Evolutionary conservation across 2,888 invertebrate species (phyloP).

Genomic region (Xestia rhomboidea): DNA sequence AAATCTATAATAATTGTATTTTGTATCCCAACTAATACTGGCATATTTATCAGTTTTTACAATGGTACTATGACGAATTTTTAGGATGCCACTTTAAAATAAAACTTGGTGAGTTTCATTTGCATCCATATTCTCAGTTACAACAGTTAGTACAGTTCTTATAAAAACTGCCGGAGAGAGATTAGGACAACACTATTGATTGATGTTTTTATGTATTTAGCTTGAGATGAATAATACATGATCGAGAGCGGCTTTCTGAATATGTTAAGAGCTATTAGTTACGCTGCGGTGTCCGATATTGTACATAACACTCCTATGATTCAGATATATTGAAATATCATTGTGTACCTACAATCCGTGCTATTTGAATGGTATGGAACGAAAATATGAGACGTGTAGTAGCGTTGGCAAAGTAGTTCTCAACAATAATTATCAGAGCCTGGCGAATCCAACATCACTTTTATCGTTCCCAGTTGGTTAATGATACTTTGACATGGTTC

Average conservation of each 20-base stretch:
- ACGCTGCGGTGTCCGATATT: constrained; percentile 22
- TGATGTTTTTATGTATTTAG: constrained; percentile 46
- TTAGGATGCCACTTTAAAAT: not conserved
- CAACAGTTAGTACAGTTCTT: not conserved
- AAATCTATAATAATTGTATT: not conserved
- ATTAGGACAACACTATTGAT: constrained; percentile 35
- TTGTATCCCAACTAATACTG: not conserved
- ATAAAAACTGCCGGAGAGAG: not conserved
- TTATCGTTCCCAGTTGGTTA: not conserved
- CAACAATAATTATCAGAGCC: not conserved
- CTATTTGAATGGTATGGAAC: too few relatives aligned
- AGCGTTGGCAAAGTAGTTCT: not conserved
- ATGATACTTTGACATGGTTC: not conserved
- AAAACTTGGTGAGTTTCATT: too few relatives aligned
- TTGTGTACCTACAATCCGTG: not conserved
- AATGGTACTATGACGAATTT: not conserved
- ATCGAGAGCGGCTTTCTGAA: constrained; percentile 40
- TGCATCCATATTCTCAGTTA: not conserved
- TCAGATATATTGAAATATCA: constrained; percentile 19
- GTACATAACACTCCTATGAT: not conserved
- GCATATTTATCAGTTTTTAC: not conserved
- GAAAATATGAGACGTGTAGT: too few relatives aligned
- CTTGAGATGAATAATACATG: constrained; percentile 56
- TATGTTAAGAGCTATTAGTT: constrained; percentile 32
- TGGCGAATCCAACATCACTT: not conserved